phyloP scores from a whole-genome alignment of 2,113 vertebrate genomes.

The Hippocampus zosterae region DNA sequence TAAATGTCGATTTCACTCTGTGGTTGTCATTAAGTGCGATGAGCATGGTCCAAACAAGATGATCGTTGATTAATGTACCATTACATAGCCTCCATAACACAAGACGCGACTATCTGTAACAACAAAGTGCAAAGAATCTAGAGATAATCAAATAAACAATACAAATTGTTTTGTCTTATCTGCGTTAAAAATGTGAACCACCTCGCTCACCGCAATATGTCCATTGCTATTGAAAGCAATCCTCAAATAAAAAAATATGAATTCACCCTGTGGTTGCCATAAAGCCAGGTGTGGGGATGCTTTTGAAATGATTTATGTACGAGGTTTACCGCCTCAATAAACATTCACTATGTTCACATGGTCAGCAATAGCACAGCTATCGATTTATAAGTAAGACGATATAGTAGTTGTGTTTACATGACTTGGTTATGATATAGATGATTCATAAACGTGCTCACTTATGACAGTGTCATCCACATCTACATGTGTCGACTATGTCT shows the following conservation, averaged over 20 bases:
- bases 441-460: not conserved
- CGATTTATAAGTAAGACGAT: not conserved
- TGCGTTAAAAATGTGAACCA: not conserved
- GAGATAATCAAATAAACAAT: not conserved
- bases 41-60: too few species aligned
- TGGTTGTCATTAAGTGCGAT: not conserved
- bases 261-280: not conserved
- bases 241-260: not conserved
- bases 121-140: not conserved
- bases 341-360: not conserved
- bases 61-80: not conserved
- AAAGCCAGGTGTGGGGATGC: not conserved
- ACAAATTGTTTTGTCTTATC: not conserved
- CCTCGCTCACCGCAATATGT: not conserved
- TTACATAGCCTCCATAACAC: not conserved
- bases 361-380: not conserved
- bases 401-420: not conserved
- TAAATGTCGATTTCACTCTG: too few species aligned
- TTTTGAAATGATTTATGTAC: not conserved
- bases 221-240: not conserved
- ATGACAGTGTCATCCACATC: not conserved
- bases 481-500: not conserved
- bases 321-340: not conserved
- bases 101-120: not conserved
- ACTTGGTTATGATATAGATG: not conserved